Percentiles rank a stretch among this genome's conserved stretches.
Evolutionary conservation across 2,797 vertebrate species (phyloP).

Genomic region (Halcyon smyrnensis): DNA sequence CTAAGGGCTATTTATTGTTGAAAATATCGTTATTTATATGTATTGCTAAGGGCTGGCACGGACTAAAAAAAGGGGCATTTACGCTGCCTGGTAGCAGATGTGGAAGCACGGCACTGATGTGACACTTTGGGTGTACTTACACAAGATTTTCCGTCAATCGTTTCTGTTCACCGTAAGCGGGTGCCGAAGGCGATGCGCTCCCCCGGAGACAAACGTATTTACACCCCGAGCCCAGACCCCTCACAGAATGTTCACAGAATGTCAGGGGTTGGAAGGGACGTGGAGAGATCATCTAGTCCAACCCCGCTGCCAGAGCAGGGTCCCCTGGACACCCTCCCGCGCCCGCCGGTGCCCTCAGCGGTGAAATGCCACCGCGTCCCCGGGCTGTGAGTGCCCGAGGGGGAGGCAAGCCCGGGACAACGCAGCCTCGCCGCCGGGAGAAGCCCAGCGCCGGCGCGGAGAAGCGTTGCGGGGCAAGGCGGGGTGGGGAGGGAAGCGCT

Average conservation of each 20-base stretch:
- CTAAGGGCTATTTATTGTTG: no score
- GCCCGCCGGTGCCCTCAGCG: neutral
- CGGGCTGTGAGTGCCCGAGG: neutral
- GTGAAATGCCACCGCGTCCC: accelerated
- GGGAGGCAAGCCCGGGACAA: no score
- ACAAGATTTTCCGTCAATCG: neutral
- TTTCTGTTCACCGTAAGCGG: accelerated
- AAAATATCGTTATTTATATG: no score
- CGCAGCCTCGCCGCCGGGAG: neutral
- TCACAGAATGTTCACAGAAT: no score
- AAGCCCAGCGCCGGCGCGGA: neutral
- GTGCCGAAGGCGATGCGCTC: accelerated
- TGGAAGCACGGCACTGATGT: accelerated
- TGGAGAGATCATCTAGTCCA: no score
- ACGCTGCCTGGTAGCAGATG: accelerated
- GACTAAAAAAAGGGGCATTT: neutral
- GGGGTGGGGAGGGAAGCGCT: no score
- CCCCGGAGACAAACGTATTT: accelerated
- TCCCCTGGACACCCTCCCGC: neutral
- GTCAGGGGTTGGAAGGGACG: no score
- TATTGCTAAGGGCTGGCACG: accelerated
- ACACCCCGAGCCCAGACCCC: neutral
- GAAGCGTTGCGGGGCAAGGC: neutral
- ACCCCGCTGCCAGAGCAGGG: no score
- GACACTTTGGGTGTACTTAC: accelerated